Conservation (phyloP, 2,797 vertebrate genomes). For the Mus caroli region DNA sequence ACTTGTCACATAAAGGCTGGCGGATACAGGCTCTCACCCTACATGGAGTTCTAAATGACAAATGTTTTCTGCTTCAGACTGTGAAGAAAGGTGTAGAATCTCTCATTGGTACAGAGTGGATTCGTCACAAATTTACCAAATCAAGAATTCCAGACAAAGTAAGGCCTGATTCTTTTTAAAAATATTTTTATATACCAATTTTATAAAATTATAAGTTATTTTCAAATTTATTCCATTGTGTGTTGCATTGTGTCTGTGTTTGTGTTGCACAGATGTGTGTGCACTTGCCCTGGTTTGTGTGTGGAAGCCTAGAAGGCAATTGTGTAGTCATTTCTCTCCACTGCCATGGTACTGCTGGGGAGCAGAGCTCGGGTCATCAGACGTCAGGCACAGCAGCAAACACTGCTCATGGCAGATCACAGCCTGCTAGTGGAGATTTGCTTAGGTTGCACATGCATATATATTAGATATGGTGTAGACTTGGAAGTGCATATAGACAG, state of each 20-base stretch:
- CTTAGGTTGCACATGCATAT: not conserved
- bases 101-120: too few relatives aligned
- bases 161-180: slow-evolving; percentile 68
- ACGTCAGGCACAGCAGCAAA: not conserved
- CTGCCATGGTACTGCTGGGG: not conserved
- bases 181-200: not conserved
- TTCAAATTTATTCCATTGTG: not conserved
- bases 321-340: not conserved
- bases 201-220: slow-evolving; percentile 26
- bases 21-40: not conserved
- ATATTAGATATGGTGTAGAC: too few relatives aligned
- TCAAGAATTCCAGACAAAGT: slow-evolving; percentile 60
- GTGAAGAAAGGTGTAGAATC: too few relatives aligned
- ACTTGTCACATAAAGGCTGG: slow-evolving; percentile 2
- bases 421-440: too few relatives aligned
- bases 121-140: too few relatives aligned
- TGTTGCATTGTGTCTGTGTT: not conserved
- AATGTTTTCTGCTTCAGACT: slow-evolving; percentile 73
- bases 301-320: not conserved
- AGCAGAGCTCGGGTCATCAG: not conserved
- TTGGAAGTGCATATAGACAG: too few relatives aligned
- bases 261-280: not conserved
- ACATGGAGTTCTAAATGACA: slow-evolving; percentile 12
- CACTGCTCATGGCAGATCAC: not conserved
- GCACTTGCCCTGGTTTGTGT: not conserved